phyloP scores from a whole-genome alignment of 1,140 invertebrate species.

The Hypothenemus hampei region DNA sequence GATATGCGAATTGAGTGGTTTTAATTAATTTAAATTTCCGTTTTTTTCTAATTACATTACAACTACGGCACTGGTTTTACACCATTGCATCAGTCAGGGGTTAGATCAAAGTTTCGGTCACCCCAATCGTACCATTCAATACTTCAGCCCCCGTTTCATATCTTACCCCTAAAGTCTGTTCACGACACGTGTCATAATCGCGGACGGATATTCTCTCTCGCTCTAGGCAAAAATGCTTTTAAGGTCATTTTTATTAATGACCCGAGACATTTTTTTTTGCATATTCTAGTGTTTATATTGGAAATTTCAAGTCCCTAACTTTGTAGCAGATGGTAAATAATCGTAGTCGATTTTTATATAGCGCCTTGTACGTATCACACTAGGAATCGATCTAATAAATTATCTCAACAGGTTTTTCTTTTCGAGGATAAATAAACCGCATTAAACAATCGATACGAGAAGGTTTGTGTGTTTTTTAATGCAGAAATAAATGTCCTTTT shows the following conservation, averaged over 20 bases:
- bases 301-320: not conserved
- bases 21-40: no score
- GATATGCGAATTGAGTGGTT: no score
- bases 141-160: slow-evolving; percentile 21
- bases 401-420: not conserved
- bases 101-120: slow-evolving; percentile 4
- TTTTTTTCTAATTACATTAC: no score
- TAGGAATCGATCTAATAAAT: slow-evolving; percentile 1
- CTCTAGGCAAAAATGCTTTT: no score
- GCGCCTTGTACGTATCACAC: not conserved
- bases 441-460: not conserved
- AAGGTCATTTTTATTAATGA: no score
- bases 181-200: slow-evolving; percentile 26
- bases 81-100: not conserved
- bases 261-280: not conserved
- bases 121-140: slow-evolving; percentile 25
- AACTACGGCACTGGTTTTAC: slow-evolving; percentile 1
- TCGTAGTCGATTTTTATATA: not conserved
- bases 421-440: not conserved
- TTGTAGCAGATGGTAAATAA: no score
- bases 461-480: no score
- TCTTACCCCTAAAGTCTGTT: slow-evolving; percentile 16
- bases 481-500: no score
- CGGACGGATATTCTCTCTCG: no score
- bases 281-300: not conserved